These are phyloP conservation scores for Andrena bucephala DNA, from an alignment of 2,888 invertebrate species.

Conservation along the genomic window DNA sequence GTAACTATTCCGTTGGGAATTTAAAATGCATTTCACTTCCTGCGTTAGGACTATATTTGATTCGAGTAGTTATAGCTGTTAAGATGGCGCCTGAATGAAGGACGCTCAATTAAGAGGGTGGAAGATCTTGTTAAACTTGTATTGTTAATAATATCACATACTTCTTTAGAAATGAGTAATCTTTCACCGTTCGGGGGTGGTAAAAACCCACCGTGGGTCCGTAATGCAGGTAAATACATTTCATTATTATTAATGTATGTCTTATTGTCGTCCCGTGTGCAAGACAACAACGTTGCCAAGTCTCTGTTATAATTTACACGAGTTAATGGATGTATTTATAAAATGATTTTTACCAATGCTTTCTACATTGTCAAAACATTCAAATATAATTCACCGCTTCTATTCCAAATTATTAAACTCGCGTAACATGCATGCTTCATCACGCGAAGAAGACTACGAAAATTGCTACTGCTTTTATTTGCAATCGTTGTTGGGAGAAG, in stretches of 20 bases:
- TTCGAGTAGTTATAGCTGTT: conserved; percentile 47
- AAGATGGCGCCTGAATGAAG: conserved; percentile 81
- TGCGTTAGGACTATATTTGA: conserved; percentile 35
- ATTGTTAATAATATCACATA: conserved; percentile 42
- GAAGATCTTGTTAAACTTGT: conserved; percentile 53
- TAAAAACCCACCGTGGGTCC: conserved; percentile 94
- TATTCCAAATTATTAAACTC: not conserved
- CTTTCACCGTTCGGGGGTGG: conserved; percentile 87
- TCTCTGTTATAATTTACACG: conserved; percentile 43
- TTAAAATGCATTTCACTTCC: conserved; percentile 37
- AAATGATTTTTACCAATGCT: conserved; percentile 6
- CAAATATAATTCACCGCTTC: conserved; percentile 1
- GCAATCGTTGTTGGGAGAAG: conserved; percentile 2
- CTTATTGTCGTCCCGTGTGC: conserved; percentile 66
- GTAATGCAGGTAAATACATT: conserved; percentile 85
- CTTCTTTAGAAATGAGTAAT: conserved; percentile 84
- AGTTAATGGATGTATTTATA: conserved; percentile 28
- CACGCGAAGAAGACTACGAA: not conserved
- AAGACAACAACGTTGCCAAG: conserved; percentile 69
- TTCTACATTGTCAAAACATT: not conserved
- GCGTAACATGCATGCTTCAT: not conserved
- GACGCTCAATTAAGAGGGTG: conserved; percentile 75
- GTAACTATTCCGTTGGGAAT: not conserved
- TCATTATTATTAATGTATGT: conserved; percentile 33
- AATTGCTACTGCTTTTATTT: not conserved